Base-by-base conservation (phyloP, 2,113 vertebrate genomes). In the Otolemur garnettii region DNA sequence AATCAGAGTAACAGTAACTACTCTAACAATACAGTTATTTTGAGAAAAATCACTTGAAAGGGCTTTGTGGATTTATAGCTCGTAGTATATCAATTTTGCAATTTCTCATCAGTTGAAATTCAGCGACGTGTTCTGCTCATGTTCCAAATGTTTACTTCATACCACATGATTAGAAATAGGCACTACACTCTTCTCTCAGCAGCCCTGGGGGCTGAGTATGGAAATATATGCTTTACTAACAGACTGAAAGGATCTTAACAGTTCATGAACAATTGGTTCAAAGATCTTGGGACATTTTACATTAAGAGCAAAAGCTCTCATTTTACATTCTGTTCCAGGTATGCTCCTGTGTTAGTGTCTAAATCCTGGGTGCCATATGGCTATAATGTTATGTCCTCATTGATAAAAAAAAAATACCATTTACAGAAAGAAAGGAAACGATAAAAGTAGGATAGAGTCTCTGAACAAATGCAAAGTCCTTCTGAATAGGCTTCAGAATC, bases 251-350 rank as follows among this genome's bases (percentile, higher is more conserved):
- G 60, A 93, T 45, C 50, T 55, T 74, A 62, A 26, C 18, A 21
- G 18, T 33, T 30, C 30, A 9, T 42, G 45, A 64, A 45, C 5
- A 82, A 45, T 45, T 45, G 72, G 28, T 81, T 86, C 72, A 81
- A 89, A 90, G 21, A 53, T 35, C 14, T 91, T 62, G 14, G 10
- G 45, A 90, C 4, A 35, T 74, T 83, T 88, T 55, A 87, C 88
- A 80, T 57, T 84, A 35, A 87, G 17, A 1, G n/a, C 3, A 74
- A 64, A 95, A 80, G 5, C 10, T 68, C 62, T 17, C 28, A 30
- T n/a, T 68, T 85, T 62, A 66, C 79, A 96, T 85, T 95, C 57
- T 66, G 59, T 55, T 77, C 10, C 38, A 87, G 42, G 21, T 78
- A 59, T n/a, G 66, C 7, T 64, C 15, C 14, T 42, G 45, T 69